Evolutionary conservation across 2,113 vertebrate species (phyloP).

Genomic region (Suricata suricatta): DNA sequence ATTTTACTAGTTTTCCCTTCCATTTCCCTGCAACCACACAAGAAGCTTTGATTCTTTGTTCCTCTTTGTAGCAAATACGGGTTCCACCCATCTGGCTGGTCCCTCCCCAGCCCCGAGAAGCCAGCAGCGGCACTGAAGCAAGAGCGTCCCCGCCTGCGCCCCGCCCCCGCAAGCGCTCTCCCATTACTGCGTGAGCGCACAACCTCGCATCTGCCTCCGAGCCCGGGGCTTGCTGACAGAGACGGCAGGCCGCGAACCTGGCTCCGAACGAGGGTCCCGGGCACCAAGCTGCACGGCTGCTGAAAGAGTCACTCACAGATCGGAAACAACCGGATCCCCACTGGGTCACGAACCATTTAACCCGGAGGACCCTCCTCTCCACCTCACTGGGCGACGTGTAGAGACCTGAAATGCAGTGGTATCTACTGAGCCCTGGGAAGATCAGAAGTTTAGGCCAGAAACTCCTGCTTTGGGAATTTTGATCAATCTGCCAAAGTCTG

Average conservation of each 20-base stretch:
- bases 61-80: background rate
- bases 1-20: background rate
- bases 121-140: fast-evolving
- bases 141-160: background rate
- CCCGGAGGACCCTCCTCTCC: fast-evolving
- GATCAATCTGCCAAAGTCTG: background rate
- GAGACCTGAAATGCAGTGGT: fast-evolving
- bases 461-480: background rate
- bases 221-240: background rate
- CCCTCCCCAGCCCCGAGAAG: background rate
- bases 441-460: background rate
- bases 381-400: background rate
- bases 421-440: background rate
- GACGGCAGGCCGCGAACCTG: background rate
- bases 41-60: background rate
- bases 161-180: fast-evolving
- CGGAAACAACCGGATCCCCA: no score
- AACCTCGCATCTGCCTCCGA: background rate
- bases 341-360: no score
- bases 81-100: background rate
- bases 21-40: background rate
- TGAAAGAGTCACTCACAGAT: background rate
- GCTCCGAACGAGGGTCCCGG: background rate
- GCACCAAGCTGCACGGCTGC: background rate
- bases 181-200: fast-evolving